phyloP scores from a whole-genome alignment of 2,888 invertebrate genomes.

The Melanophora roralis region DNA sequence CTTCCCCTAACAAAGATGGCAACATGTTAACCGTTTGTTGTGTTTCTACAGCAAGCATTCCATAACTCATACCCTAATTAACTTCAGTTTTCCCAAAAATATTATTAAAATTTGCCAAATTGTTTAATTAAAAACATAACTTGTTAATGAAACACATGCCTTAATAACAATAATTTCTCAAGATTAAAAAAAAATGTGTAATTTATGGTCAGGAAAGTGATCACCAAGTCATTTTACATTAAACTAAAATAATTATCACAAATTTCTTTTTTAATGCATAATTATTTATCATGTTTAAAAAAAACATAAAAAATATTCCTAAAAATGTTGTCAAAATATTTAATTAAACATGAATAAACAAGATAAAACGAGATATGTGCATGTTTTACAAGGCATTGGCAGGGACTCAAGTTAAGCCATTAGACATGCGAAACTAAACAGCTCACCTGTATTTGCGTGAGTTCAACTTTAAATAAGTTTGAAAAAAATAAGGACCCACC shows the following conservation, averaged over 20 bases:
- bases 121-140: slow-evolving; percentile 26
- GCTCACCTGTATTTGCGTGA: background rate
- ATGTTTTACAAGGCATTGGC: background rate
- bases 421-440: background rate
- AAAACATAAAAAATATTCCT: background rate
- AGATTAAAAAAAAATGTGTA: background rate
- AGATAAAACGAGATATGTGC: slow-evolving; percentile 32
- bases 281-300: slow-evolving; percentile 2
- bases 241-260: background rate
- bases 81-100: background rate
- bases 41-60: no score
- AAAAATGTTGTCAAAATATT: slow-evolving; percentile 49
- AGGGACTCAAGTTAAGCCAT: background rate
- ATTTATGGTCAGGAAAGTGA: slow-evolving; percentile 34
- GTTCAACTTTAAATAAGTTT: background rate
- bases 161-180: background rate
- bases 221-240: background rate
- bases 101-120: background rate
- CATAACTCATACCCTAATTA: no score
- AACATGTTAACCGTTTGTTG: no score
- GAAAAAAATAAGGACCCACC: slow-evolving; percentile 19
- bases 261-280: slow-evolving; percentile 26
- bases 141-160: background rate
- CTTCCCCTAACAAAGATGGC: no score
- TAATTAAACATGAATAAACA: slow-evolving; percentile 47